Evolutionary conservation across 1,140 invertebrate species (phyloP).

Genomic region (Musca domestica): DNA sequence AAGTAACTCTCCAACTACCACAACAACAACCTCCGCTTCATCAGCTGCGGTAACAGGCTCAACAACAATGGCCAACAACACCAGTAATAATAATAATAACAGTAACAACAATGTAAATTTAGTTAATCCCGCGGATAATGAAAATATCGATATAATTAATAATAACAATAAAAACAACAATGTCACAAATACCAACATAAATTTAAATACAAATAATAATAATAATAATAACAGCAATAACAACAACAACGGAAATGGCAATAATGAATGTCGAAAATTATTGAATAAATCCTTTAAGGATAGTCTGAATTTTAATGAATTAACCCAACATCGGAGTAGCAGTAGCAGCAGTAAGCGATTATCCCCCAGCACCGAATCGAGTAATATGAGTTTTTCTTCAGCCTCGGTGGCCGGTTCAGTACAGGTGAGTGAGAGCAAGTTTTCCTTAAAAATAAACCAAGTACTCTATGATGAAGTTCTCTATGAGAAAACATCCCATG

Average conservation of each 20-base stretch:
- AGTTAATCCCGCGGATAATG: too few relatives aligned
- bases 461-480: neutral
- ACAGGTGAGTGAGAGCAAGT: conserved; percentile 40
- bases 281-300: conserved; percentile 15
- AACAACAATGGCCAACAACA: neutral
- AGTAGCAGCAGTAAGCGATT: conserved; percentile 32
- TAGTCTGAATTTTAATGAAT: conserved; percentile 1
- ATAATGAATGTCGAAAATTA: conserved; percentile 3
- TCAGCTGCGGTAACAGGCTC: neutral
- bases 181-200: conserved; percentile 2
- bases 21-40: neutral
- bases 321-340: neutral
- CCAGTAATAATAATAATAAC: neutral
- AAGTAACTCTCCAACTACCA: neutral
- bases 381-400: conserved; percentile 52
- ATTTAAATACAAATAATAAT: conserved; percentile 4
- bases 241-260: neutral
- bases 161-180: conserved; percentile 1
- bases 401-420: conserved; percentile 52
- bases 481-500: neutral
- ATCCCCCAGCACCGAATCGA: conserved; percentile 37
- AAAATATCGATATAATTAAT: neutral
- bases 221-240: conserved; percentile 5
- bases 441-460: neutral
- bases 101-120: neutral